Percentiles rank a stretch among this genome's conserved stretches.
Conservation (phyloP, 2,113 vertebrate genomes). For the Python bivittatus region DNA sequence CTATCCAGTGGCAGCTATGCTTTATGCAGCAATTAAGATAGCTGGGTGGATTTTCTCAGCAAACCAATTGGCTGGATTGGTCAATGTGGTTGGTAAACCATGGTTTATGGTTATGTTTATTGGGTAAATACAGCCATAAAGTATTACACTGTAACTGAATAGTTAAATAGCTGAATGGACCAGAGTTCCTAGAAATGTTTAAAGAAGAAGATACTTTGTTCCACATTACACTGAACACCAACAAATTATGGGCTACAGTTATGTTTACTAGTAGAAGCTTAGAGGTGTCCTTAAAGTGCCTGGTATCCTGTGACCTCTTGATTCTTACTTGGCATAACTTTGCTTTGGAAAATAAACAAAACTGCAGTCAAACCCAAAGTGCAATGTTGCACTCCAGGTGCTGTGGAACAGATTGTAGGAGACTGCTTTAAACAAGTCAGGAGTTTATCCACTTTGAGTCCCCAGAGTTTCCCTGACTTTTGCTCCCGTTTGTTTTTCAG, state of each 20-base stretch:
- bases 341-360: background rate
- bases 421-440: background rate
- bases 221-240: background rate
- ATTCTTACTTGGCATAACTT: background rate
- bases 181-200: background rate
- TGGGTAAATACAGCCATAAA: background rate
- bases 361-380: background rate
- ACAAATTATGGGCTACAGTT: background rate
- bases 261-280: background rate
- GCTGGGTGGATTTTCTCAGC: background rate
- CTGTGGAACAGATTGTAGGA: background rate
- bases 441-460: background rate
- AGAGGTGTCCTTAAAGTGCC: background rate
- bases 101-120: background rate
- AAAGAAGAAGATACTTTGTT: background rate
- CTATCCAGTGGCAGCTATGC: background rate
- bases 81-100: background rate
- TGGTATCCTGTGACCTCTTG: background rate
- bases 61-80: background rate
- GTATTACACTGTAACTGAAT: background rate
- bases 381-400: background rate
- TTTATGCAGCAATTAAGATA: background rate
- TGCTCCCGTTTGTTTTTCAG: background rate
- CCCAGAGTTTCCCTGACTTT: background rate
- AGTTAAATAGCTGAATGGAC: background rate